Base-by-base conservation (phyloP, 1,140 invertebrate genomes). In the Musca domestica region DNA sequence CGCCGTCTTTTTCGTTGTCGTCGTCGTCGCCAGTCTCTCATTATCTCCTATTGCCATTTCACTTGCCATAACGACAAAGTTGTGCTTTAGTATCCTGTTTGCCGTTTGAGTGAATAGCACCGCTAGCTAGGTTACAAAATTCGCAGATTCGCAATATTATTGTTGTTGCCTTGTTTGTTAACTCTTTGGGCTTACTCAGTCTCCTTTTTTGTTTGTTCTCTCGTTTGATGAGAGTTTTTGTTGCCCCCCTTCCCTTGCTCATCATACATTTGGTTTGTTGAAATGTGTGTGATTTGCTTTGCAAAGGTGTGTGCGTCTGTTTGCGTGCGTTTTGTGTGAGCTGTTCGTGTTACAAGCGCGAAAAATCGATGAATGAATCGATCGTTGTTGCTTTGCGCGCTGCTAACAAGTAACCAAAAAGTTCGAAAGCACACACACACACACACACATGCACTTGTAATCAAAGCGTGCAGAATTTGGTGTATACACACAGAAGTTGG, bases 291-390 rank as follows among this genome's bases (percentile, higher is more conserved):
- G 20, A 34, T 25, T 25, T 65, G 14, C 15, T 49, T 48, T 49
- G 46, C 6, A 23, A 41, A 41, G 10, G 9, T 3, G 27, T 30
- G 27, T 30, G 27, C 27, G 9, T 30, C 3, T 4, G 63, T 49
- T 46, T 3, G 20, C 46, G 17, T 51, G 23, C 17, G 46, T 61
- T 41, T 61, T 15, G 17, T 30, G 9, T 30, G 27, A 30, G 27
- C 27, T 30, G 27, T 30, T 46, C 27, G 27, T 7, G 5, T 41
- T 63, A 64, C 69, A 67, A 67, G 68, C 73, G 77, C 72, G 77
- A 80, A 80, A 80, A 80, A 80, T 80, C 77, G 75, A 80, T 80
- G 77, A 80, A 80, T 80, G 77, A 76, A 80, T 77, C 77, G 77
- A 80, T 77, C 74, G 77, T 68, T 65, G 67, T 34, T 61, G 56